Conservation (phyloP, 2,797 vertebrate species). For the Aratinga solstitialis region DNA sequence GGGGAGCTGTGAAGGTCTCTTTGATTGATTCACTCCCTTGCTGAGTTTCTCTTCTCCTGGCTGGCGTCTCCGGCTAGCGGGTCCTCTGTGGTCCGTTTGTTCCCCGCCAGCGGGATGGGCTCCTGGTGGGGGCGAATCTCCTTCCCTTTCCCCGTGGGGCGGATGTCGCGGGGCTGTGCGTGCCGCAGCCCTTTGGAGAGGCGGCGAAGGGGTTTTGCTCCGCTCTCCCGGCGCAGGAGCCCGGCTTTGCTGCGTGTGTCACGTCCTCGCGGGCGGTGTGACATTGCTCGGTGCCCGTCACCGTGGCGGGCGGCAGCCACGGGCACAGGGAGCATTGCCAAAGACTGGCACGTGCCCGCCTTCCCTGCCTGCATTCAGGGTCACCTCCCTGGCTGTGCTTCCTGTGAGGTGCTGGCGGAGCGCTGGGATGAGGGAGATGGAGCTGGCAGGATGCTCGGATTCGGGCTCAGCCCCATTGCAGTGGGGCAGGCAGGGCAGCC, state of each 20-base stretch:
- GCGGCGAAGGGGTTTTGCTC: neutral
- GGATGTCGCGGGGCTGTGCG: neutral
- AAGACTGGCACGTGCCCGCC: neutral
- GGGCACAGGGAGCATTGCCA: neutral
- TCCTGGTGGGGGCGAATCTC: neutral
- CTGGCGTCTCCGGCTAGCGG: constrained; percentile 28
- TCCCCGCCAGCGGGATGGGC: neutral
- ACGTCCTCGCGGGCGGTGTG: neutral
- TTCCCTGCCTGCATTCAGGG: neutral
- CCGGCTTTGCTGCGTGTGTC: neutral
- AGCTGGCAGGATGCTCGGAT: rapidly evolving
- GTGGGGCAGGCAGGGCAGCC: neutral
- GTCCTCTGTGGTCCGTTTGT: neutral
- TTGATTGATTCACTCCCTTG: constrained; percentile 75
- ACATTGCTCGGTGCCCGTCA: constrained; percentile 31
- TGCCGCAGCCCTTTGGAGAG: neutral
- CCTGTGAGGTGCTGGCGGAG: neutral
- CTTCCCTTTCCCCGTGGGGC: neutral
- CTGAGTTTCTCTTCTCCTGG: constrained; percentile 60
- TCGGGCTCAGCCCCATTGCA: rapidly evolving
- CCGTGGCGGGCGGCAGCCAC: neutral
- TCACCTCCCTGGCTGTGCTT: neutral
- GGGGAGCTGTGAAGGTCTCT: constrained; percentile 72
- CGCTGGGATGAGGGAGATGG: neutral
- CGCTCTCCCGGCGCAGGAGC: neutral